Evolutionary conservation across 2,797 vertebrate species (phyloP).

Genomic region (Arctocebus calabarensis): DNA sequence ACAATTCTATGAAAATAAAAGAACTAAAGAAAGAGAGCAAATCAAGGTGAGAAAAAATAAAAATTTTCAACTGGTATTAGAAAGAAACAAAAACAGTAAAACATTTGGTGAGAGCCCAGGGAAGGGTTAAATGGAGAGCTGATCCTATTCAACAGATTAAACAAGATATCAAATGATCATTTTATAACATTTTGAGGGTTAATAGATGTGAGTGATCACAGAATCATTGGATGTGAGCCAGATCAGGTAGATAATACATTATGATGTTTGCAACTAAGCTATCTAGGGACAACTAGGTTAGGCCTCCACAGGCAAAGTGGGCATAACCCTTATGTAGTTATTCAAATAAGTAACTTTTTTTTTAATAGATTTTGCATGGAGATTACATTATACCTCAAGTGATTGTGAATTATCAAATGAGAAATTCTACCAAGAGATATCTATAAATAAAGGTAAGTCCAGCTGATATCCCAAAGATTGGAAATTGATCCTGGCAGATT

Average conservation of each 20-base stretch:
- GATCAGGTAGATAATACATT: constrained; percentile 36
- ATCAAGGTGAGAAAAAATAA: not conserved
- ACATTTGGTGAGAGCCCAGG: not conserved
- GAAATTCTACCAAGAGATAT: constrained; percentile 25
- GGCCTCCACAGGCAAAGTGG: not conserved
- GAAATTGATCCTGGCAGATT: not conserved
- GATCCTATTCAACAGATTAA: not conserved
- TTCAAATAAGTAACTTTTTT: constrained; percentile 7
- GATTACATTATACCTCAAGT: not conserved
- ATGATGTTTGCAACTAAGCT: not conserved
- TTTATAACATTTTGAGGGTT: constrained; percentile 34
- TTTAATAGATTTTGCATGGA: not conserved
- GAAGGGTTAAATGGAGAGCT: not conserved
- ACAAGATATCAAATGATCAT: not conserved
- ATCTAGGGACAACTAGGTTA: not conserved
- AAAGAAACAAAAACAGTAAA: not conserved
- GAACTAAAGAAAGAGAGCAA: constrained; percentile 12
- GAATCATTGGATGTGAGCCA: not conserved
- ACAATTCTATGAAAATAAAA: constrained; percentile 33
- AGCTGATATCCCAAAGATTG: not conserved
- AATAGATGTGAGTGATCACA: not conserved
- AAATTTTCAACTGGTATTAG: not conserved
- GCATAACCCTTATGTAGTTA: not conserved
- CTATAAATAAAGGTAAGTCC: constrained; percentile 38
- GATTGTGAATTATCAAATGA: not conserved